A percentile compares a stretch with the other conserved stretches of the same genome.
phyloP scores from a whole-genome alignment of 2,113 vertebrate genomes.

The Indicator maculatus region DNA sequence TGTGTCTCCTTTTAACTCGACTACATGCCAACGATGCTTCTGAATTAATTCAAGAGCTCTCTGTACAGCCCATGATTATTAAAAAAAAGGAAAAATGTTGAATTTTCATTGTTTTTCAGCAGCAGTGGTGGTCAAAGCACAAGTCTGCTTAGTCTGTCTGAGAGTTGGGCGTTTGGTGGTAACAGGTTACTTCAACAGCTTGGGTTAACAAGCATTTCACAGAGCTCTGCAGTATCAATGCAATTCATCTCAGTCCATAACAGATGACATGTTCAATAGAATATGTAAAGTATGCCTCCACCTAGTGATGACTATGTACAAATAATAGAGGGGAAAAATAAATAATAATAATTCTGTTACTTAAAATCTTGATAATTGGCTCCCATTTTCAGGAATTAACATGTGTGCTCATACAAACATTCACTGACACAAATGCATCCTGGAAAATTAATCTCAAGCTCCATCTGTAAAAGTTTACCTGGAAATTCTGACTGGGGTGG shows the following conservation, averaged over 20 bases:
- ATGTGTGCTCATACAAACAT: not conserved
- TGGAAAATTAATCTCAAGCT: not conserved
- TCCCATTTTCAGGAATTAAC: not conserved
- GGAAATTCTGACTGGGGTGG: not conserved
- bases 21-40: not conserved
- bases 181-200: slow-evolving; percentile 8
- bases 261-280: slow-evolving; percentile 43
- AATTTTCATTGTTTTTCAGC: not conserved
- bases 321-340: slow-evolving; percentile 17
- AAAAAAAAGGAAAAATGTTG: not conserved
- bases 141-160: not conserved
- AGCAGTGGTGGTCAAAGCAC: not conserved
- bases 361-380: not conserved
- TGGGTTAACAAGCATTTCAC: not conserved
- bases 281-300: slow-evolving; percentile 72
- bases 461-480: not conserved
- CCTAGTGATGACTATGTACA: slow-evolving; percentile 64
- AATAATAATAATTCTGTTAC: slow-evolving; percentile 47
- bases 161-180: not conserved
- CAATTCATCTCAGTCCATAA: slow-evolving; percentile 7
- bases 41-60: not conserved
- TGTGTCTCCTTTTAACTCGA: not conserved
- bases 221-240: not conserved
- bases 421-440: not conserved
- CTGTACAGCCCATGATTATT: not conserved